Evolutionary conservation across 2,888 invertebrate genomes (phyloP), one percentile per base, ranked within the genome.

Genomic region (Rotaria macrura): DNA sequence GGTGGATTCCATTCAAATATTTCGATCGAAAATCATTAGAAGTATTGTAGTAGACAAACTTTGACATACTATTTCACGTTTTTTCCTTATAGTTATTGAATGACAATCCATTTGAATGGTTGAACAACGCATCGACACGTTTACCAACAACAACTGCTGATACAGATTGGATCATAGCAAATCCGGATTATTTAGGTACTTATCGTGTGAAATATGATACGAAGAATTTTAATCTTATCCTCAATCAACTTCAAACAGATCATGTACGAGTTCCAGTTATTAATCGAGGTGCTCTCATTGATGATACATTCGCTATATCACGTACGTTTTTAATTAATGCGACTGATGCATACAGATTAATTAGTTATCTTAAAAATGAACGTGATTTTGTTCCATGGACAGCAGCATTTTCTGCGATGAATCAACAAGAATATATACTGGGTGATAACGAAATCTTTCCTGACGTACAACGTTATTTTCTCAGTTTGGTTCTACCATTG

Each of bases 381-480:
- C 94, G 94, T 89, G 94, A 95, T 88, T 95, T 94, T 91, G 94
- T 94, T 0, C 95, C 95, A 0, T 95, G 95, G 95, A 93, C 93
- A 0, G 94, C 95, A 0, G 95, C 95, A 43, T 14, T 79, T 43
- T 43, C 43, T 25, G 40, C 79, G 17, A 79, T 79, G 79, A 23
- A 12, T 43, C 43, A 79, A 43, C 79, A 79, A 43, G 43, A 40
- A 79, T 25, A 79, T 12, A n/a, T 79, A 79, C 25, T 79, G 7
- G 14, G 10, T 9, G 14, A 43, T 43, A 5, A 6, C 0, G 34
- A 79, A 12, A 79, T 79, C 43, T 14, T 79, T 9, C 3, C 23
- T 25, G 47, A 84, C 49, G 43, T 74, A 38, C 74, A 86, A 83
- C 47, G 29, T 29, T 84, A 83, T 17, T 49, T 86, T 29, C 84